phyloP scores from a whole-genome alignment of 2,888 invertebrate genomes.

The Heteromyza rotundicornis region DNA sequence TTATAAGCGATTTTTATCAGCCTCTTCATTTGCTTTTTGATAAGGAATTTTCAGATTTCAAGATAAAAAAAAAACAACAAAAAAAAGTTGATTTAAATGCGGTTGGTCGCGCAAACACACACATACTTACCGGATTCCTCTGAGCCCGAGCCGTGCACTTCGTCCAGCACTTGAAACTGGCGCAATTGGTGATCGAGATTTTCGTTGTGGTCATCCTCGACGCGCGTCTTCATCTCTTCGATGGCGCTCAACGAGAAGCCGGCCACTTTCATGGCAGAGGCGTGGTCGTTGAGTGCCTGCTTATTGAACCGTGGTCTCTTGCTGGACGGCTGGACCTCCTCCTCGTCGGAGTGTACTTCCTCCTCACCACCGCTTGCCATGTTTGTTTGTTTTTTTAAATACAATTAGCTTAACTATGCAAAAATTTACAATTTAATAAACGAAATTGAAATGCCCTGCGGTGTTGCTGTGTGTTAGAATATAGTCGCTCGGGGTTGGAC shows the following conservation, averaged over 20 bases:
- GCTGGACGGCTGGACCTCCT: slow-evolving; percentile 12
- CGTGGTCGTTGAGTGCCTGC: slow-evolving; percentile 39
- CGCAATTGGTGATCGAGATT: slow-evolving; percentile 62
- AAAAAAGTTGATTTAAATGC: too few relatives aligned
- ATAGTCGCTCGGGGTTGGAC: slow-evolving; percentile 43
- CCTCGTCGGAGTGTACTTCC: slow-evolving; percentile 4
- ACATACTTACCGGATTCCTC: slow-evolving; percentile 49
- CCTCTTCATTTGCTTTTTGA: slow-evolving; percentile 40
- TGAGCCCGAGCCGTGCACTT: slow-evolving; percentile 65
- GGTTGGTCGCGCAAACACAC: background rate
- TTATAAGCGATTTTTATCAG: slow-evolving; percentile 38
- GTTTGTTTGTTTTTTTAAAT: slow-evolving; percentile 9
- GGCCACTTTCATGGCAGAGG: slow-evolving; percentile 50
- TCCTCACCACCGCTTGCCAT: background rate
- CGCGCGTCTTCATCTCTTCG: slow-evolving; percentile 53
- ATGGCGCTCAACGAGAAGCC: slow-evolving; percentile 59
- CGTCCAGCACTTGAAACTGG: slow-evolving; percentile 72
- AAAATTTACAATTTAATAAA: slow-evolving; percentile 23
- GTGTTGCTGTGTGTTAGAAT: slow-evolving; percentile 38
- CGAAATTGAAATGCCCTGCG: slow-evolving; percentile 7
- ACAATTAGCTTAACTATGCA: background rate
- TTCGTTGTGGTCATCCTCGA: slow-evolving; percentile 47
- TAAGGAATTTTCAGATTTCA: slow-evolving; percentile 36
- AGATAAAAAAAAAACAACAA: slow-evolving; percentile 33
- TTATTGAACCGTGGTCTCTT: slow-evolving; percentile 36